Conservation (phyloP, 2,113 vertebrate species). For the Pavo muticus region DNA sequence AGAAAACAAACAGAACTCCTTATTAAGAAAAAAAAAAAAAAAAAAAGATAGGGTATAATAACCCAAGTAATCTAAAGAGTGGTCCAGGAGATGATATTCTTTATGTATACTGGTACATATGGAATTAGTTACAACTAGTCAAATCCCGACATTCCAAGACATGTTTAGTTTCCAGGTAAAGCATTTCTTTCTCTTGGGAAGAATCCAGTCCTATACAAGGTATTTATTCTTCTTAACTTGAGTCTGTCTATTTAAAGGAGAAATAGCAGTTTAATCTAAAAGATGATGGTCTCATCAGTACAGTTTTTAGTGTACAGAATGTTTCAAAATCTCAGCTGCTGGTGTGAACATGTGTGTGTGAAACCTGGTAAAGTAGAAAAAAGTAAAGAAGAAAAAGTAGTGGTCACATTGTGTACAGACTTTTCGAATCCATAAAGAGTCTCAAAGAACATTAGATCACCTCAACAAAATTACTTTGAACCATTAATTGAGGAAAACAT, state of each 20-base stretch:
- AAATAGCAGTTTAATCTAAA: neutral
- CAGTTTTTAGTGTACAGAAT: neutral
- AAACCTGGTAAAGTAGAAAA: neutral
- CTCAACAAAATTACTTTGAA: conserved; percentile 11
- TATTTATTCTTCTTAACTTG: neutral
- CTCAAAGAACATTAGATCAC: neutral
- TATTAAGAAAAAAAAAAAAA: neutral
- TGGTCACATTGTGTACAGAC: neutral
- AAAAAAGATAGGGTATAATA: neutral
- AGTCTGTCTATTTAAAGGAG: neutral
- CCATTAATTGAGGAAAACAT: neutral
- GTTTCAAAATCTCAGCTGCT: neutral
- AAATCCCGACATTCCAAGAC: neutral
- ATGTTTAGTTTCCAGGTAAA: neutral
- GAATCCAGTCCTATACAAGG: neutral
- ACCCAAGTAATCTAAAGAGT: neutral
- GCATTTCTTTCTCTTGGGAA: neutral
- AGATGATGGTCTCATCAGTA: neutral
- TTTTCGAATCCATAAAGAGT: neutral
- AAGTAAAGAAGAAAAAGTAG: neutral
- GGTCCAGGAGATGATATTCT: neutral
- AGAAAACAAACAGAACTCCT: neutral
- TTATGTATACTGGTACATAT: neutral
- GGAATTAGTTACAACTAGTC: neutral
- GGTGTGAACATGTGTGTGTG: neutral